These are phyloP conservation scores for Bothrops jararaca DNA, from an alignment of 2,113 vertebrate species.

Conservation along the genomic window DNA sequence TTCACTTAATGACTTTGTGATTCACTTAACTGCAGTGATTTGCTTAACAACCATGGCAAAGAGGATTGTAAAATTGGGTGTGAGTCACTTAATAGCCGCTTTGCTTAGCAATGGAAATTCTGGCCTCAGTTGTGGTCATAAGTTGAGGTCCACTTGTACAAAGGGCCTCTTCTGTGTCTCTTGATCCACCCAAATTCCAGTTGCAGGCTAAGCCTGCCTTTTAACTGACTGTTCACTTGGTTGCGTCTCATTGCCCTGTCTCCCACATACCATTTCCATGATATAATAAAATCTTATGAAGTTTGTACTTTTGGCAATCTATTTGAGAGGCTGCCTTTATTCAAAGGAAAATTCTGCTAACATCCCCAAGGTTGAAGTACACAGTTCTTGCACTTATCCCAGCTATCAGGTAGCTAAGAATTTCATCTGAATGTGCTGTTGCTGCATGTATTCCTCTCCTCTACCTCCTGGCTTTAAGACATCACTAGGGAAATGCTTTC, in stretches of 20 bases:
- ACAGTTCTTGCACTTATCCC: not conserved
- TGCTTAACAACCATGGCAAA: not conserved
- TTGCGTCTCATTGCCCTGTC: not conserved
- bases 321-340: not conserved
- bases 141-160: too few relatives aligned
- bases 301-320: not conserved
- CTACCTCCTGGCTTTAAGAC: not conserved
- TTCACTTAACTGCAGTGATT: not conserved
- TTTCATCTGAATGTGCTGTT: not conserved
- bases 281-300: not conserved
- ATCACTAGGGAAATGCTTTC: not conserved
- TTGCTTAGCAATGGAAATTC: not conserved
- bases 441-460: not conserved
- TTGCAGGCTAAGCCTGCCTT: not conserved
- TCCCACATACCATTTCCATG: not conserved
- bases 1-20: not conserved
- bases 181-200: not conserved
- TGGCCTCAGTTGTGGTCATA: not conserved
- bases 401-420: not conserved
- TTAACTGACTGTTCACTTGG: not conserved
- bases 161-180: not conserved
- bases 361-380: not conserved
- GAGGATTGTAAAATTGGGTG: not conserved
- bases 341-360: not conserved
- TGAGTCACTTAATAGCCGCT: not conserved